Conservation (phyloP, 2,888 invertebrate genomes). For the Dendrolimus houi region DNA sequence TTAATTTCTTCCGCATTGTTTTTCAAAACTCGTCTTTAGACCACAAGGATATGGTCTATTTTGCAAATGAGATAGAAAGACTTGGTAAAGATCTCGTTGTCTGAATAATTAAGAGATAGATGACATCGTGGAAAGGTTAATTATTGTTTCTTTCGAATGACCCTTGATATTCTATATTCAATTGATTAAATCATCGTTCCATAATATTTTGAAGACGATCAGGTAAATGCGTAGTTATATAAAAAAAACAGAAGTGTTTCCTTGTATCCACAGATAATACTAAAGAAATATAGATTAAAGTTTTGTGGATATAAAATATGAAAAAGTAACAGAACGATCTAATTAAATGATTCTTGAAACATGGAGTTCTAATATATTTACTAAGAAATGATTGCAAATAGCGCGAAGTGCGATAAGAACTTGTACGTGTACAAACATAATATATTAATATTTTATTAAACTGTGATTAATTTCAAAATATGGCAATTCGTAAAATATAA, state of each 20-base stretch:
- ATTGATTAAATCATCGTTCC: not conserved
- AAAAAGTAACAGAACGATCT: no score
- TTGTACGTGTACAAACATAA: no score
- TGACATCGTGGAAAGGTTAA: conserved; percentile 3
- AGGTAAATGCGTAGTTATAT: no score
- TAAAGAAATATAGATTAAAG: no score
- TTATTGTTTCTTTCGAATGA: not conserved
- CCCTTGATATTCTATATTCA: not conserved
- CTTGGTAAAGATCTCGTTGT: conserved; percentile 81
- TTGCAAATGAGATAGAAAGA: conserved; percentile 91
- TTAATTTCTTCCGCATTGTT: conserved; percentile 97
- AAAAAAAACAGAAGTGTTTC: no score
- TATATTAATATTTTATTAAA: conserved; percentile 10
- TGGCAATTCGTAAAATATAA: conserved; percentile 5
- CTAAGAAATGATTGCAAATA: no score
- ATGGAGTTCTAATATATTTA: no score
- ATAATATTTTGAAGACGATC: no score
- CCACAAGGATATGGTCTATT: conserved; percentile 88
- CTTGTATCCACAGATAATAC: no score
- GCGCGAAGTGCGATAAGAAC: no score
- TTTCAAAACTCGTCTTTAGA: conserved; percentile 93
- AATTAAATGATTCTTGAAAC: no score
- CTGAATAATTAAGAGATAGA: conserved; percentile 18
- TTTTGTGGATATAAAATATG: no score
- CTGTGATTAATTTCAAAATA: conserved; percentile 48